Conservation (phyloP, 2,797 vertebrate species). For the Novumbra hubbsi region DNA sequence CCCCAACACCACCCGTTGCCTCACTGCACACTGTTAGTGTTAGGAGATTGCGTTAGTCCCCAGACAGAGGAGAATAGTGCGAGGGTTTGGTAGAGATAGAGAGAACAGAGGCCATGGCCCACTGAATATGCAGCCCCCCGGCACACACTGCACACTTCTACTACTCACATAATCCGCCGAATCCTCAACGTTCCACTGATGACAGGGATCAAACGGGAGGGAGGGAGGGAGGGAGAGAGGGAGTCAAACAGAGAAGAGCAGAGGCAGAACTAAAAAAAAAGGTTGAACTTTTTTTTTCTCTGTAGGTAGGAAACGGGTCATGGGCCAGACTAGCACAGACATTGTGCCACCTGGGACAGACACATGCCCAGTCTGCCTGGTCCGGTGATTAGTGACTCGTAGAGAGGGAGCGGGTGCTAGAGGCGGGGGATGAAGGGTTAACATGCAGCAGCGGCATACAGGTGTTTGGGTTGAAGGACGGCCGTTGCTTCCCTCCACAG, state of each 20-base stretch:
- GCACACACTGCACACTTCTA: conserved; percentile 73
- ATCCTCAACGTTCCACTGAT: conserved; percentile 88
- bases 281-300: conserved; percentile 10
- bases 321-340: background rate
- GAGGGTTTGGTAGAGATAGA: conserved; percentile 22
- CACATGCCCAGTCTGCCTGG: conserved; percentile 6
- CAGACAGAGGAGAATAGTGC: conserved; percentile 19
- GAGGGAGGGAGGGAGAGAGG: conserved; percentile 24
- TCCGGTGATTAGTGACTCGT: background rate
- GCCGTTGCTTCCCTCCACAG: background rate
- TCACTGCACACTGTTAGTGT: conserved; percentile 4
- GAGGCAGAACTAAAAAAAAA: conserved; percentile 18
- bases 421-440: background rate
- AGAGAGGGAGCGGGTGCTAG: conserved; percentile 1
- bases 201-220: conserved; percentile 51
- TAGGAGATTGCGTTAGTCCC: conserved; percentile 39
- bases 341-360: background rate
- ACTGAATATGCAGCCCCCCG: conserved; percentile 55
- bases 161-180: conserved; percentile 87
- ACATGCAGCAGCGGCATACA: background rate
- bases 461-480: background rate
- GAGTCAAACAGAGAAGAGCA: conserved; percentile 38
- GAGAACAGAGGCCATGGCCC: conserved; percentile 37
- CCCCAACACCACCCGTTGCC: background rate
- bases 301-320: conserved; percentile 7